Percentiles rank a stretch among this genome's conserved stretches.
Conservation (phyloP, 1,140 invertebrate species). For the Chironomus tepperi region DNA sequence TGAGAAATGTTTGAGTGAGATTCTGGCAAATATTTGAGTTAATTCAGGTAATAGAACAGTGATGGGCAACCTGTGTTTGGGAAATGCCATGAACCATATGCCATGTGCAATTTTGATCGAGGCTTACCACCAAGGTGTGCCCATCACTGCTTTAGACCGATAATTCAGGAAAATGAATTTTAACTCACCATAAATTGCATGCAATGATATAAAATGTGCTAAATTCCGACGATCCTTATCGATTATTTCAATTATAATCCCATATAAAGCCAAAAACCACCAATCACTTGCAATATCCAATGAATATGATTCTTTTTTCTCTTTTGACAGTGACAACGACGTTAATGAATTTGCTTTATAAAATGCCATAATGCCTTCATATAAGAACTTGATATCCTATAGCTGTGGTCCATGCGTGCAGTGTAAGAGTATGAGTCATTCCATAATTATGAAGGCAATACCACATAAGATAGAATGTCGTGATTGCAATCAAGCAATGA, state of each 20-base stretch:
- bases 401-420: conserved; percentile 11
- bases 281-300: conserved; percentile 24
- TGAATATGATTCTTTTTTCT: background rate
- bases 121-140: no score
- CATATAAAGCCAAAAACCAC: background rate
- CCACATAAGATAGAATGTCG: background rate
- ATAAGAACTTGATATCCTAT: conserved; percentile 25
- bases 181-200: conserved; percentile 2
- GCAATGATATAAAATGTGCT: background rate
- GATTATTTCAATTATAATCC: background rate
- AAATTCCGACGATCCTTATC: background rate
- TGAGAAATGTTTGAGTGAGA: background rate
- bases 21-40: no score
- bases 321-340: no score
- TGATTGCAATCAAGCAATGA: background rate
- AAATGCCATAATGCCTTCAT: conserved; percentile 20
- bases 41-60: no score
- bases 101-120: no score
- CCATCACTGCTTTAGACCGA: no score
- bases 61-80: no score
- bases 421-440: background rate
- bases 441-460: background rate
- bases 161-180: no score
- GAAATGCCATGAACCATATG: no score
- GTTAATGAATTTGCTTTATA: conserved; percentile 24